Evolutionary conservation across 2,113 vertebrate genomes (phyloP).

Genomic region (Thryonomys swinderianus): DNA sequence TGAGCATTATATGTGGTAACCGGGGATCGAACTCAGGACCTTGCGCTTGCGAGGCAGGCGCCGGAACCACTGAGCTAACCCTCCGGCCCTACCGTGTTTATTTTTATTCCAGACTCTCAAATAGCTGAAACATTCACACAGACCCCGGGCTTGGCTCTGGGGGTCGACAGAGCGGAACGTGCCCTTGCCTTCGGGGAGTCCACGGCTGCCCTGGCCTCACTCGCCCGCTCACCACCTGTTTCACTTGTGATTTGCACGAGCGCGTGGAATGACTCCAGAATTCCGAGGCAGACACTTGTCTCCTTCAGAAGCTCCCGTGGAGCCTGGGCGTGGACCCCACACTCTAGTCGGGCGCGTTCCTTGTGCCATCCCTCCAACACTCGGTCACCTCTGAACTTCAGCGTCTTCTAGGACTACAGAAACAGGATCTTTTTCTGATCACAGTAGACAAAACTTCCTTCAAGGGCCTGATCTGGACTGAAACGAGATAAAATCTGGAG

Average conservation of each 20-base stretch:
- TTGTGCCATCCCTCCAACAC: neutral
- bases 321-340: neutral
- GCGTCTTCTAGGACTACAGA: conserved; percentile 4
- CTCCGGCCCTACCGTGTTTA: neutral
- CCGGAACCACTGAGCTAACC: no score
- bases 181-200: neutral
- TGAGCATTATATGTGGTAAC: no score
- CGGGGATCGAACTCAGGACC: no score
- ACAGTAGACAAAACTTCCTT: conserved; percentile 3
- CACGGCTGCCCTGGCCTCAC: neutral
- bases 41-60: no score
- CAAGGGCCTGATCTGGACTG: neutral
- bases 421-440: conserved; percentile 1
- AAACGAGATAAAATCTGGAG: neutral
- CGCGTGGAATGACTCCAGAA: neutral
- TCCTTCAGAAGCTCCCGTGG: neutral
- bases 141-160: neutral
- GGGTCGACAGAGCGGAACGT: neutral
- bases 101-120: neutral
- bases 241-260: neutral
- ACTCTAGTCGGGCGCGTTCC: neutral
- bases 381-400: neutral
- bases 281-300: neutral
- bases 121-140: neutral
- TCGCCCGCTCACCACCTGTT: neutral